A percentile compares a stretch with the other conserved stretches of the same genome.
Evolutionary conservation across 2,888 invertebrate species (phyloP).

Genomic region (Eupithecia vulgata): DNA sequence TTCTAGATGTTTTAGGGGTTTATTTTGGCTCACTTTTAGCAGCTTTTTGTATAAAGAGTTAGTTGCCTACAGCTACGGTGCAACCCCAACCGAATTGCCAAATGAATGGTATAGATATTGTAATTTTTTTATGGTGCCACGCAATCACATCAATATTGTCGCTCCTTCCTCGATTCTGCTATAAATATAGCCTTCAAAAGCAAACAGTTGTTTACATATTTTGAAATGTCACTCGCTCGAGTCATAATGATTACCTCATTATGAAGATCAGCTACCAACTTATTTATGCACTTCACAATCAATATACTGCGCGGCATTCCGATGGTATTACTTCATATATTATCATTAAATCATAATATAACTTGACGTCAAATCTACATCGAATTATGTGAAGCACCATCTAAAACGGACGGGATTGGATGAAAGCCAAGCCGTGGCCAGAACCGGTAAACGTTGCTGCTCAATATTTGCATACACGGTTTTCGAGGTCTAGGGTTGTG

Average conservation of each 20-base stretch:
- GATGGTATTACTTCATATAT: slow-evolving; percentile 25
- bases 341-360: slow-evolving; percentile 21
- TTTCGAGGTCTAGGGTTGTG: slow-evolving; percentile 14
- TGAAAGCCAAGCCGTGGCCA: slow-evolving; percentile 16
- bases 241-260: slow-evolving; percentile 2
- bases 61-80: background rate
- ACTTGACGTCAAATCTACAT: slow-evolving; percentile 23
- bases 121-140: background rate
- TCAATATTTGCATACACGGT: slow-evolving; percentile 24
- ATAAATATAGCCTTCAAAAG: background rate
- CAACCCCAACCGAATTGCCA: background rate
- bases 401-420: slow-evolving; percentile 18
- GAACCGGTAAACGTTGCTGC: slow-evolving; percentile 20
- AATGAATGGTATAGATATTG: background rate
- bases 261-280: background rate
- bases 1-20: background rate
- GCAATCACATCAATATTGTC: background rate
- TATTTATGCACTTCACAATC: slow-evolving; percentile 19
- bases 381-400: background rate
- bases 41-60: background rate
- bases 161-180: background rate
- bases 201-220: background rate
- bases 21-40: background rate
- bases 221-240: slow-evolving; percentile 1
- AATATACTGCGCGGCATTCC: slow-evolving; percentile 26